Conservation (phyloP, 2,888 invertebrate species). For the Tetanocera ferruginea region DNA sequence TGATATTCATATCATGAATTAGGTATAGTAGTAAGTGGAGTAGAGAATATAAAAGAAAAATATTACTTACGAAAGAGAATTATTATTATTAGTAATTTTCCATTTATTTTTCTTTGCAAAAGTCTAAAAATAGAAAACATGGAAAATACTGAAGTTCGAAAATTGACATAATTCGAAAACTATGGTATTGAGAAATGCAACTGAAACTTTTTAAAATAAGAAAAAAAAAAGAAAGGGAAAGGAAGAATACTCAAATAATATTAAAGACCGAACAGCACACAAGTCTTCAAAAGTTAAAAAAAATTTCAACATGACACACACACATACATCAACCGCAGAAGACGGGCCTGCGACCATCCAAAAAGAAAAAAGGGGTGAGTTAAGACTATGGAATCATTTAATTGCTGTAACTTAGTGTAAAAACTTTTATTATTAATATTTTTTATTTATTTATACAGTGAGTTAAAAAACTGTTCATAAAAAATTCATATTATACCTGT, state of each 20-base stretch:
- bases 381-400: too few relatives aligned
- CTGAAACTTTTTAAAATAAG: neutral
- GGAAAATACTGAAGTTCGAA: conserved; percentile 21
- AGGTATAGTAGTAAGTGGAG: neutral
- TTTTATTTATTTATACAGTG: too few relatives aligned
- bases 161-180: conserved; percentile 13
- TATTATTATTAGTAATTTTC: conserved; percentile 37
- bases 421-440: too few relatives aligned
- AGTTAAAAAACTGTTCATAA: too few relatives aligned
- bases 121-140: conserved; percentile 39
- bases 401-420: too few relatives aligned
- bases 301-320: neutral
- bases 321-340: too few relatives aligned
- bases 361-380: too few relatives aligned
- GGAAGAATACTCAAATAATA: neutral
- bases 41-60: conserved; percentile 5
- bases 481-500: too few relatives aligned
- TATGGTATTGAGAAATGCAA: conserved; percentile 12
- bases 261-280: neutral
- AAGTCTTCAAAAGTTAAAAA: neutral
- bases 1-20: neutral
- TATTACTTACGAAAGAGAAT: conserved; percentile 34
- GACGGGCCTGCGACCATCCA: too few relatives aligned
- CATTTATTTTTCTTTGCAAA: conserved; percentile 42
- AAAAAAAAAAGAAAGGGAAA: conserved; percentile 11